Evolutionary conservation across 1,140 invertebrate species (phyloP).

Genomic region (Ylistrum balloti): DNA sequence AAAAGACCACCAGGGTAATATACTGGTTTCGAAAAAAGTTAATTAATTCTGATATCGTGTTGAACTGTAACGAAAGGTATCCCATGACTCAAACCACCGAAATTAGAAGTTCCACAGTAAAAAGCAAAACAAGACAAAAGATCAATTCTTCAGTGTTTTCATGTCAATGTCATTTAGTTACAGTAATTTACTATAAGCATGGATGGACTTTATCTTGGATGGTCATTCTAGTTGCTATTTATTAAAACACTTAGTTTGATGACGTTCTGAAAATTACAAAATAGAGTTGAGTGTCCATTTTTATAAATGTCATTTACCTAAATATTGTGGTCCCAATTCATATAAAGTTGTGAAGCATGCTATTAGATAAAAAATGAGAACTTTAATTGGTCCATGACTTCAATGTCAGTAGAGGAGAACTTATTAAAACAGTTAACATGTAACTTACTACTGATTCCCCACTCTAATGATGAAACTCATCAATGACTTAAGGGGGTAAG

Average conservation of each 20-base stretch:
- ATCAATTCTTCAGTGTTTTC: no score
- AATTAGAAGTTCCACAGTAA: background rate
- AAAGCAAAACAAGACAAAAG: background rate
- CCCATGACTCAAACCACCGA: slow-evolving; percentile 30
- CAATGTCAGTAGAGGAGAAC: background rate
- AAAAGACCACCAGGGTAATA: background rate
- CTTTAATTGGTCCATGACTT: background rate
- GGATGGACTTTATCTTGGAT: slow-evolving; percentile 5
- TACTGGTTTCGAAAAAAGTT: background rate
- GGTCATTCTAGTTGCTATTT: background rate
- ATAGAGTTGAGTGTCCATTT: background rate
- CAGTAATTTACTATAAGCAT: background rate
- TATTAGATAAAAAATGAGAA: background rate
- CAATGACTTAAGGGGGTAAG: no score
- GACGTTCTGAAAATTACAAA: background rate
- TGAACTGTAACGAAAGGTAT: background rate
- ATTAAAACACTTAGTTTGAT: background rate
- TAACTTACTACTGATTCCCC: no score
- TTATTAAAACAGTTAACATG: background rate
- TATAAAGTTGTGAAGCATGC: background rate
- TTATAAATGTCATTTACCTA: background rate
- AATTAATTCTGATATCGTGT: background rate
- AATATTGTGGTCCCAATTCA: background rate
- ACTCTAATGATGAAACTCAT: no score
- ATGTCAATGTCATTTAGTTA: background rate